These are phyloP conservation scores for Loripinus fragilis DNA, from an alignment of 2,888 invertebrate genomes.

Conservation along the genomic window DNA sequence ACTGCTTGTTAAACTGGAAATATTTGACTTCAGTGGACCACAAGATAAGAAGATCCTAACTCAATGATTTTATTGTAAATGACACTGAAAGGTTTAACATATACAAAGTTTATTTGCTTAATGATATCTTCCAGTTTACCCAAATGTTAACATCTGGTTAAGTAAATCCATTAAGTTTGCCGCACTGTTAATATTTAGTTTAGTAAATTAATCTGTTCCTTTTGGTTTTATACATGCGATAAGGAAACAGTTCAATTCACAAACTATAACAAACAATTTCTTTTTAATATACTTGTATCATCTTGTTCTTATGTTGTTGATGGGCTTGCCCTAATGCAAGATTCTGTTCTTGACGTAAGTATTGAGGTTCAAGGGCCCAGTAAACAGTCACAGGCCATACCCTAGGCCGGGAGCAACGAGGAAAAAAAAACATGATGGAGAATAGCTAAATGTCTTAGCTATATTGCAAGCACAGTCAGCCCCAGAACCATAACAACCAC, in stretches of 20 bases:
- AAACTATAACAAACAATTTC: background rate
- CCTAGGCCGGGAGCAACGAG: too few species aligned
- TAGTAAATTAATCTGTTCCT: conserved; percentile 16
- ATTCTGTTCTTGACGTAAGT: too few species aligned
- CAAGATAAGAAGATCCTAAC: background rate
- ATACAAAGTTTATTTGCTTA: conserved; percentile 10
- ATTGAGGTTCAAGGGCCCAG: too few species aligned
- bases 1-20: too few species aligned
- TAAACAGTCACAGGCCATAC: too few species aligned
- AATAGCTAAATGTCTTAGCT: too few species aligned
- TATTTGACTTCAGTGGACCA: background rate
- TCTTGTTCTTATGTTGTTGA: too few species aligned
- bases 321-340: too few species aligned
- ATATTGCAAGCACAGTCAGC: too few species aligned
- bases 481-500: too few species aligned
- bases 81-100: conserved; percentile 10
- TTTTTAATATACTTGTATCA: conserved; percentile 8
- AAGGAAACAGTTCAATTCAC: conserved; percentile 15
- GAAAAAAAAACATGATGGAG: too few species aligned
- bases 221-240: conserved; percentile 5
- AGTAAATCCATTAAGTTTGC: conserved; percentile 20
- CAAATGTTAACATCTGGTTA: conserved; percentile 18
- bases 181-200: conserved; percentile 15
- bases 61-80: conserved; percentile 11
- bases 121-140: conserved; percentile 10